Base-by-base conservation (phyloP, 2,888 invertebrate genomes). In the Volucella inanis region DNA sequence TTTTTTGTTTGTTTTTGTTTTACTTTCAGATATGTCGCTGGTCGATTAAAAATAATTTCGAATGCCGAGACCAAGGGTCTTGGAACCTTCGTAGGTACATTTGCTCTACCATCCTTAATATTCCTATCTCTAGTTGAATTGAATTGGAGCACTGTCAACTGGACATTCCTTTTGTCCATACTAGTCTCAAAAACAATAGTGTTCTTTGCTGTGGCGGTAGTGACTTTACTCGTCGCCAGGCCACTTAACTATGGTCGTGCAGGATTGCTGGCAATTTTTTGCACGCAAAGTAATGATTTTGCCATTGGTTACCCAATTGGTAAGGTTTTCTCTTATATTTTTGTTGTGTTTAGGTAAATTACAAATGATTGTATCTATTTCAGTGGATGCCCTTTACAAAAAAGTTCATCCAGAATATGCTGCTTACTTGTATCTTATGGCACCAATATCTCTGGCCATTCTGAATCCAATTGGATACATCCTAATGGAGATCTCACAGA, bases 261-360 rank as follows among this genome's bases (percentile, higher is more conserved):
- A 55, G 98, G 98, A 12, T 94, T 99, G 78, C 97, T 97, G 93
- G 97, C 97, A 15, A 98, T 99, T 89, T 98, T 98, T 92, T 96
- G 97, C 88, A 98, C 98, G 0, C 98, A 98, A 91, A 98, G 98
- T 91, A 99, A 99, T 93, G 99, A 99, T 92, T 98, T 99, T 93
- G 98, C 99, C 18, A 94, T 99, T 88, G 98, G 98, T 84, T 98
- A 96, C 93, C 98, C 99, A 8, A 98, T 98, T 88, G 96, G 98
- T 92, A 86, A 88, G 87, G 70, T 54, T 8, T 15, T 52, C 9
- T 14, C n/a, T 41, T 8, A 38, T 14, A 12, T 11, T 4, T 9
- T 10, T n/a, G 3, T 9, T 62, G 10, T 54, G 61, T 39, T n/a
- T 54, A 9, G 8, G 22, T 71, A 39, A 11, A 6, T 41, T 31